Conservation (phyloP, 2,888 invertebrate genomes). For the Sinopyrophorus schimmeli region DNA sequence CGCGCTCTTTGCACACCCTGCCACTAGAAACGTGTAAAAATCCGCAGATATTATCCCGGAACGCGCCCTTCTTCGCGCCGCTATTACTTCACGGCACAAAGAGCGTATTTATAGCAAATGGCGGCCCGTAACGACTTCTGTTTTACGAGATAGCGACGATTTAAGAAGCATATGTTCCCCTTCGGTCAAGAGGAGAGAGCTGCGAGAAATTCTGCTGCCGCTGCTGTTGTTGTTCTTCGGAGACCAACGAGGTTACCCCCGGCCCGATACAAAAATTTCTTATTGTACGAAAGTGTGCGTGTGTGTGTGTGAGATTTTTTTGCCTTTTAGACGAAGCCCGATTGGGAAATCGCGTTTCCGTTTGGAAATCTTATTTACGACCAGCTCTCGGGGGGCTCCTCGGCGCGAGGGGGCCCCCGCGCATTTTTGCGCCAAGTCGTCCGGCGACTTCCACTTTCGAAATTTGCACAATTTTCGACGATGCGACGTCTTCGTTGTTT, state of each 20-base stretch:
- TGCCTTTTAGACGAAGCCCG: too few species aligned
- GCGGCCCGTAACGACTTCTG: conserved; percentile 11
- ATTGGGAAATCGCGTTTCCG: conserved; percentile 7
- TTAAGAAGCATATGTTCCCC: conserved; percentile 27
- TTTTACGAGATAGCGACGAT: conserved; percentile 19
- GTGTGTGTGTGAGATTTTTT: conserved; percentile 1
- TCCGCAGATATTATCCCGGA: conserved; percentile 15
- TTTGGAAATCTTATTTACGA: conserved; percentile 8
- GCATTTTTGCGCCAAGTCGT: not conserved
- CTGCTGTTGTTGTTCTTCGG: conserved; percentile 14
- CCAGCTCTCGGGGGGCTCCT: conserved; percentile 2
- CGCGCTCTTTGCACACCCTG: conserved; percentile 32
- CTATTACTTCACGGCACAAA: conserved; percentile 24
- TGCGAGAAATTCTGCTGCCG: too few species aligned
- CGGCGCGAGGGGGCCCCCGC: not conserved
- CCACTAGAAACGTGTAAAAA: conserved; percentile 32
- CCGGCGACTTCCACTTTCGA: not conserved
- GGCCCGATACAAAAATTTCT: conserved; percentile 21
- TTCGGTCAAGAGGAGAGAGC: conserved; percentile 27
- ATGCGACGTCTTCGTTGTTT: too few species aligned
- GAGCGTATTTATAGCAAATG: conserved; percentile 22
- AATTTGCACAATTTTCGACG: too few species aligned
- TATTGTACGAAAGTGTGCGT: conserved; percentile 22
- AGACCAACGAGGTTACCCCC: conserved; percentile 28
- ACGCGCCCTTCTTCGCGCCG: conserved; percentile 19